Percentiles rank a stretch among this genome's conserved stretches.
phyloP scores from a whole-genome alignment of 2,888 invertebrate genomes.

The Caenorhabditis parvicauda region DNA sequence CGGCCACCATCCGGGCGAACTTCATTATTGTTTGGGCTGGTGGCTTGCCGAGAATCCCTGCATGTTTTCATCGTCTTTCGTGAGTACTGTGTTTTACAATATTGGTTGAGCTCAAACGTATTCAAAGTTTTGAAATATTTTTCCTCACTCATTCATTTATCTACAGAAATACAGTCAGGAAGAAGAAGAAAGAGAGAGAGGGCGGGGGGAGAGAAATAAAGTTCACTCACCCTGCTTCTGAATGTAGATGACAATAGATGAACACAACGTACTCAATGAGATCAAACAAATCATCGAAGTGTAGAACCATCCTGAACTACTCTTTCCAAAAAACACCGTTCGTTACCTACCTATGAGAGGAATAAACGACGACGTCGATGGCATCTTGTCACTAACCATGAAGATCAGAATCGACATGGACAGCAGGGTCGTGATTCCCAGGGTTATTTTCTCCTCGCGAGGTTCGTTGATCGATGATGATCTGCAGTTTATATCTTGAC shows the following conservation, averaged over 20 bases:
- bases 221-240: constrained; percentile 59
- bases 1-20: constrained; percentile 46
- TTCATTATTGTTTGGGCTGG: constrained; percentile 49
- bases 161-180: too few relatives aligned
- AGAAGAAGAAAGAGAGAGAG: neutral
- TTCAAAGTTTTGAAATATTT: too few relatives aligned
- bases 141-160: neutral
- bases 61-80: neutral
- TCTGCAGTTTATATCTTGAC: constrained; percentile 16
- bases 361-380: constrained; percentile 65
- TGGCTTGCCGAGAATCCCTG: constrained; percentile 52
- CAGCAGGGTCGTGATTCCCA: constrained; percentile 55
- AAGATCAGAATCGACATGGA: constrained; percentile 66
- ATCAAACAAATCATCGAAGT: constrained; percentile 66
- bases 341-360: constrained; percentile 64
- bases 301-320: constrained; percentile 64
- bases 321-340: neutral
- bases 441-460: constrained; percentile 54
- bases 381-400: constrained; percentile 63
- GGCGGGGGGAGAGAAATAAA: neutral
- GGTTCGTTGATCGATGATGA: constrained; percentile 51
- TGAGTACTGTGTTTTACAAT: too few relatives aligned
- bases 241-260: constrained; percentile 65
- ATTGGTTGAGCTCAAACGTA: neutral
- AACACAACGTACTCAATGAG: constrained; percentile 65